These are phyloP conservation scores for Drosophila rhopaloa DNA, from an alignment of 1,140 invertebrate genomes.

Conservation along the genomic window DNA sequence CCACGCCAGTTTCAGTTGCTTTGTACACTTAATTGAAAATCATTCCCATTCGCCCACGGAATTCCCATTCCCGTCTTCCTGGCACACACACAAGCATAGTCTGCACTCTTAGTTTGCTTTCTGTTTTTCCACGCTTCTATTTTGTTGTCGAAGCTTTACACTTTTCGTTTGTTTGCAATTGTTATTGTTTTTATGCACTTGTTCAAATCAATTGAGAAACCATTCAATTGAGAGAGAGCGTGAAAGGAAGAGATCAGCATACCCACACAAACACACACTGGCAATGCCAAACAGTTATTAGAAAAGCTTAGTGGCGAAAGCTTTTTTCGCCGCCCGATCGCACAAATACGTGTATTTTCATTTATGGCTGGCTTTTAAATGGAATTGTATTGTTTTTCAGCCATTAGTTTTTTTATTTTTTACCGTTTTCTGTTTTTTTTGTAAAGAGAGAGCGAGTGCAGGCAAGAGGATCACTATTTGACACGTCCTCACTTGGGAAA, in stretches of 20 bases:
- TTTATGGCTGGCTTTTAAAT: conserved; percentile 34
- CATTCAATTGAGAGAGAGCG: conserved; percentile 38
- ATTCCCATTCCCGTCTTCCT: conserved; percentile 41
- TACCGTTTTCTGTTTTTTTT: conserved; percentile 20
- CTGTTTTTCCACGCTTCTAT: conserved; percentile 29
- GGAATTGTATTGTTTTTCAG: conserved; percentile 34
- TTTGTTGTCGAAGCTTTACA: conserved; percentile 49
- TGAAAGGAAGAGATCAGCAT: conserved; percentile 13
- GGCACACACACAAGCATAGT: conserved; percentile 32
- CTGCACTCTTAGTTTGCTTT: conserved; percentile 31
- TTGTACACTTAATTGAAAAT: conserved; percentile 74
- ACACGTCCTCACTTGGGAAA: conserved; percentile 69
- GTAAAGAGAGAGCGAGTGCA: conserved; percentile 1
- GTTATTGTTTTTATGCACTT: conserved; percentile 78
- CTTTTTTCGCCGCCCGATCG: conserved; percentile 41
- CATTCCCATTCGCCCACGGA: conserved; percentile 34
- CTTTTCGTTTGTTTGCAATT: conserved; percentile 61
- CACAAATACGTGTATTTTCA: conserved; percentile 26
- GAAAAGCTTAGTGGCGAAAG: conserved; percentile 33
- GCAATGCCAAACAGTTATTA: conserved; percentile 43
- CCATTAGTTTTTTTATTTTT: conserved; percentile 30
- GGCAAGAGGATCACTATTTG: conserved; percentile 16
- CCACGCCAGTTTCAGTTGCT: conserved; percentile 20
- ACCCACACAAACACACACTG: conserved; percentile 46
- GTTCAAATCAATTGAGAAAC: conserved; percentile 76